Evolutionary conservation across 2,113 vertebrate genomes (phyloP).

Genomic region (Gasterosteus nipponicus): DNA sequence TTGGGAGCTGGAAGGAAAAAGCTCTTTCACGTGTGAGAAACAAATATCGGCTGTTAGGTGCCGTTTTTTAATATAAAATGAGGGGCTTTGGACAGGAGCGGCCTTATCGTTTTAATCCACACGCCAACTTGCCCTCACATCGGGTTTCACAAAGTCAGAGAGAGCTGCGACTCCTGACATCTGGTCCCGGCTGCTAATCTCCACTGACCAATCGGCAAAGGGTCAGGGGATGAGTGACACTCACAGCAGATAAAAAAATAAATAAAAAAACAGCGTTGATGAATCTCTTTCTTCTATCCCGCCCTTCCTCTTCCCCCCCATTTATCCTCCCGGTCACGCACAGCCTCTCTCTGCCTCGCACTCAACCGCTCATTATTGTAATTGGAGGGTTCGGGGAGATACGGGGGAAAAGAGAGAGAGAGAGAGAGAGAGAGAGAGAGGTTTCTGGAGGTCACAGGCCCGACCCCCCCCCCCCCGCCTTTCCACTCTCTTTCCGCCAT

Average conservation of each 20-base stretch:
- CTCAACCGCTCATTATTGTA: slow-evolving; percentile 80
- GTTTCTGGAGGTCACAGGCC: slow-evolving; percentile 70
- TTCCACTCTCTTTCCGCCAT: slow-evolving; percentile 32
- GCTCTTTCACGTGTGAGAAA: not conserved
- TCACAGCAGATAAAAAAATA: slow-evolving; percentile 54
- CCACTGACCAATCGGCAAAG: slow-evolving; percentile 62
- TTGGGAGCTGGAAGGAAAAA: not conserved
- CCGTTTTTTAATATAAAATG: not conserved
- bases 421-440: slow-evolving; percentile 47
- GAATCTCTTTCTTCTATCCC: slow-evolving; percentile 48
- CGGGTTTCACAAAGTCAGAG: slow-evolving; percentile 45
- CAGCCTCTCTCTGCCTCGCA: slow-evolving; percentile 56
- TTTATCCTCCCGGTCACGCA: slow-evolving; percentile 66
- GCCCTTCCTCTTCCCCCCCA: slow-evolving; percentile 24
- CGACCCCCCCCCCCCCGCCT: slow-evolving; percentile 38
- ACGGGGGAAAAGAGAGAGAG: slow-evolving; percentile 42
- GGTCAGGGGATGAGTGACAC: slow-evolving; percentile 67
- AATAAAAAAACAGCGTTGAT: slow-evolving; percentile 51
- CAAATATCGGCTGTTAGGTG: not conserved
- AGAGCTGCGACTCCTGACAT: slow-evolving; percentile 54
- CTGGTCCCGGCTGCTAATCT: slow-evolving; percentile 72
- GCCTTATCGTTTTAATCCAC: slow-evolving; percentile 56
- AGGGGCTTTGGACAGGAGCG: slow-evolving; percentile 29
- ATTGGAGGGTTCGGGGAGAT: slow-evolving; percentile 77
- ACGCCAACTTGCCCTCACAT: slow-evolving; percentile 44